Evolutionary conservation across 1,140 invertebrate genomes (phyloP), one percentile per base, ranked within the genome.

Genomic region (Pararge aegeria): DNA sequence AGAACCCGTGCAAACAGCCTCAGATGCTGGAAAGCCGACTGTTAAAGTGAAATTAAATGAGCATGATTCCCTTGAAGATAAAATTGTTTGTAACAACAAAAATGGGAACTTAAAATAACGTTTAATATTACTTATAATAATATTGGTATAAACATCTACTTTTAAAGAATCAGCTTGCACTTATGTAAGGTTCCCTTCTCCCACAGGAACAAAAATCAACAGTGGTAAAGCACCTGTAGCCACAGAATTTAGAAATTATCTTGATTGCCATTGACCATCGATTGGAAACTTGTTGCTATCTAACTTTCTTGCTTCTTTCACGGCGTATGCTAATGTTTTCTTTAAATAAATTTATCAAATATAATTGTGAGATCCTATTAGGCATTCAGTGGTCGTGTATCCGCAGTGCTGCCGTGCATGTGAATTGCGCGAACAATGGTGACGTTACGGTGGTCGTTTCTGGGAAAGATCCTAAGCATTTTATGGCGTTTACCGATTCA

Each of bases 271-370:
- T 46, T 21, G 44, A 46, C 19, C 44, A 46, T 21, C 44, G 44
- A 46, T 46, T 46, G 58, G 53, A 55, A 46, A 66, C 46, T 52
- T 56, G 62, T 68, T 61, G 61, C 68, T 61, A 79, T 62, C 64
- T 58, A 68, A 74, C 80, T 85, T 82, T 82, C 75, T 72, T 76
- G 65, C 58, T 68, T 80, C 75, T 83, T 85, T 79, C 78, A 79
- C 75, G 70, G 75, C 62, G 72, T 82, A 88, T 88, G 83, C 78
- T 78, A 88, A 88, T 88, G 77, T 70, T 52, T 34, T 72, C 69
- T 83, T 75, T 83, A 88, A 83, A 87, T 88, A 84, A 80, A 85
- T 83, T 88, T 88, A 88, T 86, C 85, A 88, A 88, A 88, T 88
- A 88, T 88, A 88, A 89, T 89, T 89, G 86, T 89, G 86, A 78